These are phyloP conservation scores for Talpa occidentalis DNA, from an alignment of 2,113 vertebrate species.

Conservation along the genomic window DNA sequence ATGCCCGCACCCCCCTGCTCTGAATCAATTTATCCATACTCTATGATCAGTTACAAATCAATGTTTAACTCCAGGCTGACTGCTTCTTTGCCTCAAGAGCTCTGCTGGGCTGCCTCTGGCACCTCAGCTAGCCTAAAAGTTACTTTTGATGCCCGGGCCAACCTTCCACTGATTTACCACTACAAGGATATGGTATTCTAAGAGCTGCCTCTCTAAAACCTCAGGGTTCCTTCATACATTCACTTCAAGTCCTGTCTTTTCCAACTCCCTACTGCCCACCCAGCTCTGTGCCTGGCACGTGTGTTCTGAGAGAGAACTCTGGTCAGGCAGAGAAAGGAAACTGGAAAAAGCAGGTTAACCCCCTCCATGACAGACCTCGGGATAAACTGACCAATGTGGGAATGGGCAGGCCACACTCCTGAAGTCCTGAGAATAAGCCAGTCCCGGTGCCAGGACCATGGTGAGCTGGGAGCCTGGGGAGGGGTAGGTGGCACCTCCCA, in stretches of 20 bases:
- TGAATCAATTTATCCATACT: background rate
- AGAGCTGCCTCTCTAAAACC: background rate
- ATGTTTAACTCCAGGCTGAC: background rate
- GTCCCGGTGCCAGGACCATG: background rate
- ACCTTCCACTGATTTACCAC: background rate
- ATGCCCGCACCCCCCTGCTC: accelerated
- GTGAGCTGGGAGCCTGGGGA: background rate
- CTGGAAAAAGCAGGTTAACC: background rate
- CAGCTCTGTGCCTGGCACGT: background rate
- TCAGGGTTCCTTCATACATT: background rate
- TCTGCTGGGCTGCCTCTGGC: background rate
- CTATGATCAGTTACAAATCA: background rate
- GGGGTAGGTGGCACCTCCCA: background rate
- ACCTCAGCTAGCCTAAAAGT: background rate
- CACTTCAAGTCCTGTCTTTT: background rate
- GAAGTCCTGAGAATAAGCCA: background rate
- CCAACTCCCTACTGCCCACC: background rate
- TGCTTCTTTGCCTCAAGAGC: background rate
- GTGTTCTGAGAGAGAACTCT: background rate
- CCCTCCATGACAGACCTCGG: background rate
- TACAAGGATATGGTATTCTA: background rate
- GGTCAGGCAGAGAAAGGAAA: background rate
- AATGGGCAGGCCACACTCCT: background rate
- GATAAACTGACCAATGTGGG: background rate
- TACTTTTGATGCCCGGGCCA: background rate